Base-by-base conservation (phyloP, 1,140 invertebrate genomes). In the Drosophila ohnishii region DNA sequence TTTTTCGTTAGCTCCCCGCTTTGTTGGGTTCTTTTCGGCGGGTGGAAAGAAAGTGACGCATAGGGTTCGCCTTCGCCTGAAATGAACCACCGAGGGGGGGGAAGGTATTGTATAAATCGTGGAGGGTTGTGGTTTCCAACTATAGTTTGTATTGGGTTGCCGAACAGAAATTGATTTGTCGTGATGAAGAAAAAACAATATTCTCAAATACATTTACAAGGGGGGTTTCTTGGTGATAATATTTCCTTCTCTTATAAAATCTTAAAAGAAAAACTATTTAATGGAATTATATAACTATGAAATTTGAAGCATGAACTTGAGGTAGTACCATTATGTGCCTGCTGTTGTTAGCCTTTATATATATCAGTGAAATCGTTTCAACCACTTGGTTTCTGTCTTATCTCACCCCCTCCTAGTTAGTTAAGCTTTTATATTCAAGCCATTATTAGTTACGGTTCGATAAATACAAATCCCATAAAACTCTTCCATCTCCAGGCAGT, bases 31-130 rank as follows among this genome's bases (percentile, higher is more conserved):
- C 58, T 14, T 50, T 59, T 30, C 32, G 28, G 45, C 16, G 22
- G 32, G 8, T 53, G 10, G 7, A 69, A 71, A 71, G 65, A 50
- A 71, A 71, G 69, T 72, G 69, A 72, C 69, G 51, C 69, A 72
- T 71, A n/a, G 25, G 55, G 6, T 60, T 45, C 4, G 22, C 6
- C 60, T 60, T 45, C 2, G 22, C 6, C 60, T 35, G 42, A 48
- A 30, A 69, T 45, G 42, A 25, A 47, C 30, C n/a, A 6, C 5
- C 3, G 2, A 13, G 7, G 16, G 30, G 16, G 30, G n/a, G 16
- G 8, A 32, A 28, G 61, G 35, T 30, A 4, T 32, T 11, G 11
- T 30, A 55, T 37, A 5, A 14, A 1, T 1, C 4, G 0, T 3
- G 7, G 9, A 32, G 53, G 63, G 25, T 63, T 64, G 32, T n/a